Evolutionary conservation across 2,888 invertebrate species (phyloP).

Genomic region (Platycnemis pennipes): DNA sequence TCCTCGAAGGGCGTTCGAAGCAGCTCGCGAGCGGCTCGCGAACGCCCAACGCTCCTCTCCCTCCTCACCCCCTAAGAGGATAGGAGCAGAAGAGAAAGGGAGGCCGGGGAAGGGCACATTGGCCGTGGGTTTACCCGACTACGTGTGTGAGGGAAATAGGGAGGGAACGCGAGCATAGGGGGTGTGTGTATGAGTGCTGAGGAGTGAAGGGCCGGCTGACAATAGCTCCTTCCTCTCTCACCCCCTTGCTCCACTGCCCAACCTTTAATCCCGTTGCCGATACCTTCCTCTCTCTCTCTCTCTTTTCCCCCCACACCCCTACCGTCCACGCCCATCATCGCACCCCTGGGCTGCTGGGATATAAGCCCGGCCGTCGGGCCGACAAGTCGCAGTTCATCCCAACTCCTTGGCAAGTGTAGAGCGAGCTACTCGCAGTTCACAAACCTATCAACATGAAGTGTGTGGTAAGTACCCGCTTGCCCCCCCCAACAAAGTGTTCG

Average conservation of each 20-base stretch:
- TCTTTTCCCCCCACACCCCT: conserved; percentile 54
- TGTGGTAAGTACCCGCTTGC: conserved; percentile 65
- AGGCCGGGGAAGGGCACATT: conserved; percentile 30
- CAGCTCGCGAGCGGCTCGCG: conserved; percentile 28
- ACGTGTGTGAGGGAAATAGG: too few relatives aligned
- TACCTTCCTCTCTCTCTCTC: conserved; percentile 71
- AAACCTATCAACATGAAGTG: conserved; percentile 65
- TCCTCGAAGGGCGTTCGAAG: conserved; percentile 37
- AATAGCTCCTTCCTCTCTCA: conserved; percentile 64
- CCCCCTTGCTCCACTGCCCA: conserved; percentile 72
- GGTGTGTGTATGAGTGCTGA: background rate
- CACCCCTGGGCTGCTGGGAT: conserved; percentile 49
- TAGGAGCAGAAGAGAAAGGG: conserved; percentile 42
- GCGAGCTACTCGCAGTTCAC: conserved; percentile 66
- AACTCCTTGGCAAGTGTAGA: conserved; percentile 50
- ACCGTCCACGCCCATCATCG: conserved; percentile 28
- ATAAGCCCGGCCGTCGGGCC: conserved; percentile 47
- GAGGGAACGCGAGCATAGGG: too few relatives aligned
- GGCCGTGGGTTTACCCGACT: conserved; percentile 23
- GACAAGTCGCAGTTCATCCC: conserved; percentile 51
- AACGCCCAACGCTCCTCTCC: conserved; percentile 8
- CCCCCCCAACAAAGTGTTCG: too few relatives aligned
- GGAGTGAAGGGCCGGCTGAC: conserved; percentile 60
- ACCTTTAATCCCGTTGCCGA: conserved; percentile 61
- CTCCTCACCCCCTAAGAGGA: background rate